phyloP scores from a whole-genome alignment of 2,888 invertebrate species.

The Colostygia pectinataria region DNA sequence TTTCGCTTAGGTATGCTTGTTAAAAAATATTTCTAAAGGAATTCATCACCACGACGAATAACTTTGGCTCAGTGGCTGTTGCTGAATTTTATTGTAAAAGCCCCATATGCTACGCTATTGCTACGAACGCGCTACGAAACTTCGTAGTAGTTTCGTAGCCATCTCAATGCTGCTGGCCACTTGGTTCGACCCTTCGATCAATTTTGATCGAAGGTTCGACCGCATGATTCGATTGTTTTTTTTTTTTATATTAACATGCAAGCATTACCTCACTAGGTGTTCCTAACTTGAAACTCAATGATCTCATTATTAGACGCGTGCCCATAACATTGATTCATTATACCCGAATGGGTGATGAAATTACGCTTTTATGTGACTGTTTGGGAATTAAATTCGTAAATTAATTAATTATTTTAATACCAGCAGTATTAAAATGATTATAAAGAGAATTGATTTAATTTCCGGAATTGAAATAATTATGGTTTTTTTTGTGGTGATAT shows the following conservation, averaged over 20 bases:
- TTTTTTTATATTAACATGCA: background rate
- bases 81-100: background rate
- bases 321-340: conserved; percentile 25
- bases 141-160: conserved; percentile 1
- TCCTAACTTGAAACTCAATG: no score
- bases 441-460: no score
- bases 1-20: background rate
- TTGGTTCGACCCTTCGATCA: no score
- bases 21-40: conserved; percentile 2
- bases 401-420: no score
- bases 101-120: conserved; percentile 20
- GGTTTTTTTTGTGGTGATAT: no score
- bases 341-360: conserved; percentile 21
- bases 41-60: background rate
- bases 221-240: no score
- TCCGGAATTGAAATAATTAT: no score
- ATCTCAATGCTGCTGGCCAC: no score
- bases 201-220: no score
- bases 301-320: background rate
- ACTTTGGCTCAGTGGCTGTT: background rate
- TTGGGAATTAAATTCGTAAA: no score
- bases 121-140: conserved; percentile 21
- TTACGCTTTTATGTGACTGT: conserved; percentile 16
- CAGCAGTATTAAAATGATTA: no score
- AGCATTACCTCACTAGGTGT: background rate